A percentile compares a stretch with the other conserved stretches of the same genome.
Conservation (phyloP, 2,888 invertebrate genomes). For the Dermolepida albohirtum region DNA sequence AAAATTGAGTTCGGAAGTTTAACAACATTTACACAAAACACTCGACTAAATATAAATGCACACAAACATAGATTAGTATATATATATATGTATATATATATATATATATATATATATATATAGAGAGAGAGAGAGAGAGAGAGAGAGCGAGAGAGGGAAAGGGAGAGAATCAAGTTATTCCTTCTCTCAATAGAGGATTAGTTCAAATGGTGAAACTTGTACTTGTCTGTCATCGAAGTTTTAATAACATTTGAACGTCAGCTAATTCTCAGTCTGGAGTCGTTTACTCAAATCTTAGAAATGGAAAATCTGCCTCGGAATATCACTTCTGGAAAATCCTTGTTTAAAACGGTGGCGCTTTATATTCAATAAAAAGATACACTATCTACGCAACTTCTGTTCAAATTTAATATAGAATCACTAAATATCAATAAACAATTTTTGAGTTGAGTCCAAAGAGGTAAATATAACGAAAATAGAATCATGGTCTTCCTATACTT, state of each 20-base stretch:
- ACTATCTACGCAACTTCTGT: no score
- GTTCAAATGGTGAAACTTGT: conserved; percentile 33
- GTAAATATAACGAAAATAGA: no score
- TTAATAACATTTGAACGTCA: conserved; percentile 33
- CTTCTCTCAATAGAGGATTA: conserved; percentile 27
- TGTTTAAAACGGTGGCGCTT: background rate
- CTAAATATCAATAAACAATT: conserved; percentile 24
- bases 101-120: no score
- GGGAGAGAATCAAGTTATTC: conserved; percentile 8
- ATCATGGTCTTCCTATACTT: no score
- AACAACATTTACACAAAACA: conserved; percentile 13
- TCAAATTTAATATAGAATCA: conserved; percentile 1
- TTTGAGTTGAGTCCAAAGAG: no score
- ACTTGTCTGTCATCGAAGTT: conserved; percentile 34
- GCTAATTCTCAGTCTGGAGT: background rate
- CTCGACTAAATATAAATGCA: no score
- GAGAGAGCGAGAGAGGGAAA: no score
- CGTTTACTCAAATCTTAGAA: conserved; percentile 7
- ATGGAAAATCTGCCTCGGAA: conserved; percentile 13
- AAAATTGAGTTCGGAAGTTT: conserved; percentile 34
- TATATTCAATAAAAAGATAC: no score
- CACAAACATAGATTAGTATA: no score
- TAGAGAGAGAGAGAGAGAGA: no score
- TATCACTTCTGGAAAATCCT: background rate
- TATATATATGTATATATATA: no score